Evolutionary conservation across 2,888 invertebrate genomes (phyloP).

Genomic region (Eristalis tenax): DNA sequence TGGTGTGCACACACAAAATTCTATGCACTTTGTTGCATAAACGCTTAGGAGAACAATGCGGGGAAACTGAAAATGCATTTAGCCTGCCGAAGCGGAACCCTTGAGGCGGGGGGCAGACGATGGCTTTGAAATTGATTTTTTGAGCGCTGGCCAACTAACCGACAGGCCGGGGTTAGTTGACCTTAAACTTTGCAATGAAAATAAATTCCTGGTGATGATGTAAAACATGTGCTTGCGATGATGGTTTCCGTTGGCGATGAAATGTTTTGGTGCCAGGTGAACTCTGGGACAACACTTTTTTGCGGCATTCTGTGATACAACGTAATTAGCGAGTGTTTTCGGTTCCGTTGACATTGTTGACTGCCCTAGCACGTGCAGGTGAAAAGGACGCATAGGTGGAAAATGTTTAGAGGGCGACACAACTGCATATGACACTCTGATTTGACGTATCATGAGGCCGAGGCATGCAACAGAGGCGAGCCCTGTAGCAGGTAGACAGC

Average conservation of each 20-base stretch:
- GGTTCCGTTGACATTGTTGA: neutral
- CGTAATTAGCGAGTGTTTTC: neutral
- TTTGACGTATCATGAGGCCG: neutral
- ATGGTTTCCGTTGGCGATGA: neutral
- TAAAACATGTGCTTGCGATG: neutral
- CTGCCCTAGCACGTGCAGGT: neutral
- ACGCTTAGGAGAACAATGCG: neutral
- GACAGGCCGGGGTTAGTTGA: conserved; percentile 58
- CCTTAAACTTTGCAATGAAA: conserved; percentile 75
- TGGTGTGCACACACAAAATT: neutral
- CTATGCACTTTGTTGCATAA: neutral
- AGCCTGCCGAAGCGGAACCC: neutral
- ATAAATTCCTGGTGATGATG: conserved; percentile 9
- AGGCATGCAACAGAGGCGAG: neutral
- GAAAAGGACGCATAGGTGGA: neutral
- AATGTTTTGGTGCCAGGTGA: neutral
- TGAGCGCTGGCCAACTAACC: conserved; percentile 57
- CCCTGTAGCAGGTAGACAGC: neutral
- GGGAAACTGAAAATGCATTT: neutral
- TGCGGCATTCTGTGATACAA: neutral
- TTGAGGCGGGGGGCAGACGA: neutral
- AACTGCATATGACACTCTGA: neutral
- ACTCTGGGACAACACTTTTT: too few species aligned
- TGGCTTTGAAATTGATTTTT: conserved; percentile 45
- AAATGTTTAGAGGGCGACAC: neutral